phyloP scores from a whole-genome alignment of 2,113 vertebrate species.

The Vidua chalybeata region DNA sequence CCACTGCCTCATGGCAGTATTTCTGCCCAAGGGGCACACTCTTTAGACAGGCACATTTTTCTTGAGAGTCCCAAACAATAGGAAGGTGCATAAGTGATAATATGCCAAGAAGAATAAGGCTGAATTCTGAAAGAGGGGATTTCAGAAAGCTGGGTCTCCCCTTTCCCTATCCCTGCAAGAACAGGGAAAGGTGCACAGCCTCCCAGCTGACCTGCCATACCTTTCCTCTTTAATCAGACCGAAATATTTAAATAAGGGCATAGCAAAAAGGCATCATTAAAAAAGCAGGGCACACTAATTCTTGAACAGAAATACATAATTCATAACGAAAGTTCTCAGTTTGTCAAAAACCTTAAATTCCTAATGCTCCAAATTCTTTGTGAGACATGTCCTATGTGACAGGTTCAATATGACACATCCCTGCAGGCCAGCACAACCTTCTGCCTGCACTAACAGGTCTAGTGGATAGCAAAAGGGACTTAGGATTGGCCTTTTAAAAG shows the following conservation, averaged over 20 bases:
- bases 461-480: constrained; percentile 17
- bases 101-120: not conserved
- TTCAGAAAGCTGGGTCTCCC: not conserved
- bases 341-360: constrained; percentile 9
- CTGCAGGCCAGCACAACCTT: constrained; percentile 6
- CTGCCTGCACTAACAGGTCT: constrained; percentile 19
- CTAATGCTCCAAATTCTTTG: constrained; percentile 18
- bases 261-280: not conserved
- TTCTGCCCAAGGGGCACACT: not conserved
- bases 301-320: not conserved
- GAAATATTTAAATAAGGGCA: not conserved
- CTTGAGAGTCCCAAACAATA: not conserved
- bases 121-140: not conserved
- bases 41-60: not conserved
- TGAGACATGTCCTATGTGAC: not conserved
- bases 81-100: not conserved
- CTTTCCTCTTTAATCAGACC: not conserved
- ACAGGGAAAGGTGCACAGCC: not conserved
- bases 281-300: not conserved
- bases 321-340: not conserved
- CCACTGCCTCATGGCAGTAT: not conserved
- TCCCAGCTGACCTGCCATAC: not conserved
- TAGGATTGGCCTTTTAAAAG: constrained; percentile 34
- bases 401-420: constrained; percentile 6
- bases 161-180: not conserved